These are phyloP conservation scores for Arvicanthis niloticus DNA, from an alignment of 2,113 vertebrate species.

Conservation along the genomic window DNA sequence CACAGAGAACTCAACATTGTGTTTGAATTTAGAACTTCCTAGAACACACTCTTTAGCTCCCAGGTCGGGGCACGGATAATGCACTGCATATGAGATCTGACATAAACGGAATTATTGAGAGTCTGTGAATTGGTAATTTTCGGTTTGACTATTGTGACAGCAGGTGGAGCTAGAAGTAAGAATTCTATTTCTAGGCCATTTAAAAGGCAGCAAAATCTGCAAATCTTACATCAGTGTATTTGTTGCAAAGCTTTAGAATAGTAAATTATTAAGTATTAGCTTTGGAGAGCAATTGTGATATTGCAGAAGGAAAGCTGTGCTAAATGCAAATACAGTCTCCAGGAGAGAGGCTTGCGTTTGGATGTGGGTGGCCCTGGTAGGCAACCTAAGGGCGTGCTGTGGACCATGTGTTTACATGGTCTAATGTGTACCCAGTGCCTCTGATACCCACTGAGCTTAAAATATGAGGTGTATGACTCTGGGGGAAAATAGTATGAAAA, in stretches of 20 bases:
- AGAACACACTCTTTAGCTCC: conserved; percentile 17
- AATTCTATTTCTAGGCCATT: conserved; percentile 69
- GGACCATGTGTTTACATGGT: neutral
- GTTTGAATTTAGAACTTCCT: conserved; percentile 52
- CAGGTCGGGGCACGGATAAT: neutral
- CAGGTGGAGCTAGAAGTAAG: conserved; percentile 84
- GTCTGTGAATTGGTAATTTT: conserved; percentile 19
- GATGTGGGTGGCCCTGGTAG: neutral
- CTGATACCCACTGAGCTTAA: neutral
- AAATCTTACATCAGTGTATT: neutral
- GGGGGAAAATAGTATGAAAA: neutral
- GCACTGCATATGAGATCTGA: conserved; percentile 7
- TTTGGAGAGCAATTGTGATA: neutral
- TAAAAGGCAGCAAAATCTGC: neutral
- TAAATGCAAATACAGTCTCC: neutral
- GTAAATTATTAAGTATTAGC: neutral
- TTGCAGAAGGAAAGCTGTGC: neutral
- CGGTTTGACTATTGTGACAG: conserved; percentile 75
- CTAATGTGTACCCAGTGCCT: neutral
- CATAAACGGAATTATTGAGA: conserved; percentile 15
- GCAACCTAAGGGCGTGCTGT: neutral
- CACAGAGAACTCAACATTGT: neutral
- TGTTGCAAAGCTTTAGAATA: neutral
- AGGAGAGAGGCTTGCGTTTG: conserved; percentile 12
- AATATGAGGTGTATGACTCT: neutral